Evolutionary conservation across 2,797 vertebrate genomes (phyloP), one percentile per base, ranked within the genome.

Genomic region (Platalea minor): DNA sequence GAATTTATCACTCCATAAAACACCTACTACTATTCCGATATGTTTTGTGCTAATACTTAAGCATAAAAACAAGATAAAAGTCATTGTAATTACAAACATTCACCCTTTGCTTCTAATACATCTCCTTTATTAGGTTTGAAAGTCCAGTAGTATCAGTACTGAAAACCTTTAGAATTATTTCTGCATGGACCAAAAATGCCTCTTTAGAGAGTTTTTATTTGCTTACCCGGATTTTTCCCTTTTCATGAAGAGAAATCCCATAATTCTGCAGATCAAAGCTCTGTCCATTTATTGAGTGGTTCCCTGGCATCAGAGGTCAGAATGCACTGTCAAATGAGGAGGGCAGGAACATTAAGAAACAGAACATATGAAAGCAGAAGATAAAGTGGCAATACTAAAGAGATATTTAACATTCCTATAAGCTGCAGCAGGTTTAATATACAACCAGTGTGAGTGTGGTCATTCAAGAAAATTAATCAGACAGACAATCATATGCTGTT

Each of bases 191-290:
- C 59, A 89, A 94, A 96, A 88, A 4, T 4, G 3, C 9, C 67
- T 56, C 39, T 76, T 64, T 92, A 9, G 37, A 79, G 53, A 89
- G 24, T 51, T 84, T 95, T 91, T 92, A 81, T 96, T 97, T 97
- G 82, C 93, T 97, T 93, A 79, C 64, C 50, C 87, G 80, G 64
- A 92, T 93, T 90, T 94, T 95, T 93, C 51, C 73, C 59, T 97
- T 96, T 96, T 87, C 29, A 61, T 95, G 82, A 92, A 94, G 67
- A 96, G 43, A 96, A 96, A 94, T 86, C 65, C 69, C 77, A 93
- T 97, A 96, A 97, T 96, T 96, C 57, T 19, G 11, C 4, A 74
- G 94, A 96, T 96, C 92, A 96, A 97, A 92, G 48, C 85, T 69
- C 12, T 1, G 43, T 29, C 31, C 28, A 75, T 94, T 96, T 96